Evolutionary conservation across 2,888 invertebrate species (phyloP).

Genomic region (Adelphocoris suturalis): DNA sequence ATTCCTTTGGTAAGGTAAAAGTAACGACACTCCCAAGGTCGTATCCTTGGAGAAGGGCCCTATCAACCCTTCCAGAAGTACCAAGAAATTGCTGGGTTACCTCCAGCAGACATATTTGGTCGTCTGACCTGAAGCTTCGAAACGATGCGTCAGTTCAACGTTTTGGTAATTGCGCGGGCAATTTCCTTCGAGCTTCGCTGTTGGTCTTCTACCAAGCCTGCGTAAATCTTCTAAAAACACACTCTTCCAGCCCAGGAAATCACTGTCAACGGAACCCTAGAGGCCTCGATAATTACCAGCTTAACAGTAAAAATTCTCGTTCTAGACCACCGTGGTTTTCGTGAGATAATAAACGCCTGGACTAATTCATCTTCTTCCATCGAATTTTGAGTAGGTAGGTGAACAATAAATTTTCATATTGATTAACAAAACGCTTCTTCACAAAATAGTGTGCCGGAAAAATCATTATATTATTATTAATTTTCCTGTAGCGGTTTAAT

Average conservation of each 20-base stretch:
- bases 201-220: conserved; percentile 25
- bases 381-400: background rate
- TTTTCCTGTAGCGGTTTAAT: no score
- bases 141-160: conserved; percentile 4
- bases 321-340: conserved; percentile 27
- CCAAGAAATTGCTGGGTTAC: no score
- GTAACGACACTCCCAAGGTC: no score
- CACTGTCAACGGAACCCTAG: conserved; percentile 12
- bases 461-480: no score
- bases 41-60: background rate
- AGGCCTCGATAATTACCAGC: conserved; percentile 21
- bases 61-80: background rate
- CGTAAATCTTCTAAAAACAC: conserved; percentile 45
- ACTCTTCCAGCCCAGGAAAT: background rate
- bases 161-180: conserved; percentile 47
- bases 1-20: no score
- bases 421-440: background rate
- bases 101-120: background rate
- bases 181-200: conserved; percentile 30
- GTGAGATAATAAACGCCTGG: background rate
- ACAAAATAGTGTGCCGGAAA: background rate
- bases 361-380: background rate
- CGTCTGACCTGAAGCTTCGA: background rate
- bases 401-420: background rate
- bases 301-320: background rate